A percentile compares a stretch with the other conserved stretches of the same genome.
Conservation (phyloP, 2,113 vertebrate genomes). For the Heliornis fulica region DNA sequence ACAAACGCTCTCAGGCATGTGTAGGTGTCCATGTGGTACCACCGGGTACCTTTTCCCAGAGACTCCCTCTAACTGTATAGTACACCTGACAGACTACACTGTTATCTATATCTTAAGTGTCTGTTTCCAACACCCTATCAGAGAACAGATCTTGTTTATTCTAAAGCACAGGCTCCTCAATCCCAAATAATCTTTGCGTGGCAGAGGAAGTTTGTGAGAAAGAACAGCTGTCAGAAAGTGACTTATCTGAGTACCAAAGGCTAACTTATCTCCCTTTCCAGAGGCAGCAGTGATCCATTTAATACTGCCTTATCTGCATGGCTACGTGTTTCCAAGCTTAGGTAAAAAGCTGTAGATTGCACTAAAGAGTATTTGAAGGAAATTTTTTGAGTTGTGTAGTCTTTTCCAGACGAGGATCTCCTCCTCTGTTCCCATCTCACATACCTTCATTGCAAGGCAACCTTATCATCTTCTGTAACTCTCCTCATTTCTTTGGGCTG, state of each 20-base stretch:
- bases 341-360: neutral
- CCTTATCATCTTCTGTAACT: neutral
- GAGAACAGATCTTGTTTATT: constrained; percentile 28
- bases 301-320: neutral
- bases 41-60: neutral
- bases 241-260: neutral
- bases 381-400: neutral
- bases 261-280: constrained; percentile 27
- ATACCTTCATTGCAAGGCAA: neutral
- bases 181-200: neutral
- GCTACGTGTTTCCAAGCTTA: neutral
- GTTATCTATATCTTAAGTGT: neutral
- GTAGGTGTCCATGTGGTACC: neutral
- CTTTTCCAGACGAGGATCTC: neutral
- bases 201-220: neutral
- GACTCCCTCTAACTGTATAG: neutral
- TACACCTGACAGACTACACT: rapidly evolving
- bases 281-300: constrained; percentile 28
- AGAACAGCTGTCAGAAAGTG: constrained; percentile 1
- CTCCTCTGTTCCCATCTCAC: neutral
- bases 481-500: neutral
- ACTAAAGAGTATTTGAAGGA: neutral
- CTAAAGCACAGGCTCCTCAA: neutral
- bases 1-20: neutral
- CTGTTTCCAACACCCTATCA: neutral